Evolutionary conservation across 2,888 invertebrate genomes (phyloP).

Genomic region (Aphidoletes aphidimyza): DNA sequence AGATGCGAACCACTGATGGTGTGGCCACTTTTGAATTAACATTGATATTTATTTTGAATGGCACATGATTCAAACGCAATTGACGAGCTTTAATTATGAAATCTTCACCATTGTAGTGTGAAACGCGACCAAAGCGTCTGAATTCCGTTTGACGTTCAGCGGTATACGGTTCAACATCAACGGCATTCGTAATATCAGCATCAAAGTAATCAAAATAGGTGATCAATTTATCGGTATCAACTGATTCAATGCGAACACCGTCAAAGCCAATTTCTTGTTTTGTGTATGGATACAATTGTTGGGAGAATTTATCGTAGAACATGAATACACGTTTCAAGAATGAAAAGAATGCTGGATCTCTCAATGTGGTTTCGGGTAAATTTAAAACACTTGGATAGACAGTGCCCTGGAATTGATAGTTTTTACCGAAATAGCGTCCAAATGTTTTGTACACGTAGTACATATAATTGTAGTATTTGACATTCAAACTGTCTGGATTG

Average conservation of each 20-base stretch:
- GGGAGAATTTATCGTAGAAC: slow-evolving; percentile 72
- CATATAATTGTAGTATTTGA: slow-evolving; percentile 71
- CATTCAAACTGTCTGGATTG: slow-evolving; percentile 72
- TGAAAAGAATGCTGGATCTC: slow-evolving; percentile 80
- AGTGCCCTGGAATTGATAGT: neutral
- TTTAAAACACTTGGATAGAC: slow-evolving; percentile 72
- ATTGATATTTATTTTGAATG: slow-evolving; percentile 71
- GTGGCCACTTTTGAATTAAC: slow-evolving; percentile 66
- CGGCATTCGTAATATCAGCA: slow-evolving; percentile 73
- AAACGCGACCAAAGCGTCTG: slow-evolving; percentile 55
- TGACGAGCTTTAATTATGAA: slow-evolving; percentile 70
- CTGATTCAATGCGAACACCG: slow-evolving; percentile 72
- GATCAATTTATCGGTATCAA: slow-evolving; percentile 71
- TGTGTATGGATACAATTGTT: slow-evolving; percentile 72
- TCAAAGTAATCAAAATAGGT: slow-evolving; percentile 76
- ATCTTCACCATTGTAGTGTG: slow-evolving; percentile 59
- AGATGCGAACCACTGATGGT: slow-evolving; percentile 71
- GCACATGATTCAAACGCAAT: slow-evolving; percentile 73
- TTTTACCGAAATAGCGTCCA: slow-evolving; percentile 51
- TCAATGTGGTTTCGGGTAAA: slow-evolving; percentile 73
- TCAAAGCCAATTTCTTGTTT: slow-evolving; percentile 71
- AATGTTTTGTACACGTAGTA: slow-evolving; percentile 57
- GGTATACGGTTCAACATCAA: slow-evolving; percentile 67
- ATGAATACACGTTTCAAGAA: slow-evolving; percentile 73
- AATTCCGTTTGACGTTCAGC: slow-evolving; percentile 60